Evolutionary conservation across 2,797 vertebrate genomes (phyloP), one percentile per base, ranked within the genome.

Genomic region (Arctocebus calabarensis): DNA sequence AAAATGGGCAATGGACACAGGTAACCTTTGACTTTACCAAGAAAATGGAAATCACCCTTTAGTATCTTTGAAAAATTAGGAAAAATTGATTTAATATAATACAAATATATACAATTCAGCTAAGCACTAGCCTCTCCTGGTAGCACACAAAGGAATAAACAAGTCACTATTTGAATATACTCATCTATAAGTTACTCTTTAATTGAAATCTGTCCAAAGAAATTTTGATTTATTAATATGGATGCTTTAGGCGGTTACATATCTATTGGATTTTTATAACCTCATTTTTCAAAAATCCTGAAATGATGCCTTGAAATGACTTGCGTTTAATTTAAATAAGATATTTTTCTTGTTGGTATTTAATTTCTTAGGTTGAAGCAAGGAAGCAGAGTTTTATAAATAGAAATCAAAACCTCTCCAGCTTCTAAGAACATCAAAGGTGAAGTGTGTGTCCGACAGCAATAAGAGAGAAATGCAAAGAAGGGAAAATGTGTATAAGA

Each of bases 221-320:
- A 23, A 48, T 19, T 57, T 48, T 66, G 13, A 73, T 37, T 94
- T 92, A 40, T 90, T 57, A 91, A 94, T n/a, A 45, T 27, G 75
- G 22, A 37, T 84, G 45, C 9, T 34, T 59, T 66, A 34, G 57
- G 32, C 62, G 5, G 2, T 81, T 86, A 77, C 29, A 7, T 27
- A 32, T 77, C 84, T 93, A 62, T 52, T 92, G 17, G 2, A 62
- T 83, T 91, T 94, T 37, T 73, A 62, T 75, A 70, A 77, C 45
- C 16, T 45, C 5, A n/a, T 89, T 93, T 92, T 84, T 19, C 3
- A 23, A 32, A 73, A 77, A 52, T 64, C 5, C 70, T 82, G 52
- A 95, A 68, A 62, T 43, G 4, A 48, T 82, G 62, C 14, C 37
- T 45, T 75, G 29, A 91, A 9, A 77, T 74, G 22, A 81, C 27